Conservation (phyloP, 2,888 invertebrate species). For the Odontomyia ornata region DNA sequence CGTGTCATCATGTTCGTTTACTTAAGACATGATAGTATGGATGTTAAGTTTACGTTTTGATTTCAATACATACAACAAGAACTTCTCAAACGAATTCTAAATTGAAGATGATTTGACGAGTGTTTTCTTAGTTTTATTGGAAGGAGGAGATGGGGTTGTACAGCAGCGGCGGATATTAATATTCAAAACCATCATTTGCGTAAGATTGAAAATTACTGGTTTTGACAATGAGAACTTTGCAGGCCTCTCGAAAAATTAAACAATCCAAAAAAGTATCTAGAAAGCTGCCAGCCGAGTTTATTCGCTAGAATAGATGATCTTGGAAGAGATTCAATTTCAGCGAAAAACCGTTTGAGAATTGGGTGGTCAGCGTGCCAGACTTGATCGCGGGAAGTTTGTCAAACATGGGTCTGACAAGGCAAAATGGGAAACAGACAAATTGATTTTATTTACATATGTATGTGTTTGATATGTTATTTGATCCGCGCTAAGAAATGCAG, state of each 20-base stretch:
- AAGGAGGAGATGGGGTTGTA: neutral
- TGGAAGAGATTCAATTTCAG: neutral
- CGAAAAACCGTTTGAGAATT: neutral
- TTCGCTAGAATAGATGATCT: neutral
- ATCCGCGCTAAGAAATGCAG: too few species aligned
- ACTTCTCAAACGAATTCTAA: neutral
- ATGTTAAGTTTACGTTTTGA: too few species aligned
- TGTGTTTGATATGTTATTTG: neutral
- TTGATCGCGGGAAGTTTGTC: neutral
- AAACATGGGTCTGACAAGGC: neutral
- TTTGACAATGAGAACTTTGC: neutral
- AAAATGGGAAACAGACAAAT: neutral
- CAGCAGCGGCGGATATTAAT: too few species aligned
- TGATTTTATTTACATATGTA: conserved; percentile 8
- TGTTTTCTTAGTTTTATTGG: neutral
- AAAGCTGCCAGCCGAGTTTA: neutral
- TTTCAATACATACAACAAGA: too few species aligned
- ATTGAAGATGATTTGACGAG: neutral
- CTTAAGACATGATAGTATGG: too few species aligned
- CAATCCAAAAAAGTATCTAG: neutral
- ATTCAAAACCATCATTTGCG: too few species aligned
- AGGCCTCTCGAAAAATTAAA: neutral
- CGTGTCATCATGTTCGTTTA: too few species aligned
- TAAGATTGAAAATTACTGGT: neutral
- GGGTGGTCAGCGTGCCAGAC: neutral